Evolutionary conservation across 1,140 invertebrate genomes (phyloP), one percentile per base, ranked within the genome.

Genomic region (Laupala kohalensis): DNA sequence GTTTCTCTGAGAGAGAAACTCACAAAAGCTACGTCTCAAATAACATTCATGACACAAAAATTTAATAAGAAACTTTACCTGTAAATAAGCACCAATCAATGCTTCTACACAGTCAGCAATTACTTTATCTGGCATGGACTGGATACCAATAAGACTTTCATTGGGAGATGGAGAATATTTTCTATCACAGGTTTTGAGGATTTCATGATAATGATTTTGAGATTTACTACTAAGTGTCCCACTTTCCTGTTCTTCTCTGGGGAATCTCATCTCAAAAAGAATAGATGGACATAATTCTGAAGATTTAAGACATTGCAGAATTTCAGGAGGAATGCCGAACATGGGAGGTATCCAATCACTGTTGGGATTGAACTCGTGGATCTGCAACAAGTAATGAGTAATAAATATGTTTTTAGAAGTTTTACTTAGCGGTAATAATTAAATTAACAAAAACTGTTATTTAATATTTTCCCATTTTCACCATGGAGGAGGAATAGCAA

Each of bases 81-180:
- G 77, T 0, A 92, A 81, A 77, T 93, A 92, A 19, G 88, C 89
- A 0, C 94, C 94, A 28, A 95, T 85, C 0, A 97, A 78, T 0
- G 94, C 90, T 82, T 96, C 94, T 4, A 95, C 86, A 75, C 85
- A 87, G 81, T 96, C 94, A 1, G 94, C 89, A 3, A 95, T 81
- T 64, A 82, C 84, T 84, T 94, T 86, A 75, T 86, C 83, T 6
- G 81, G 78, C 3, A 91, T 77, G 25, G 81, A 75, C 75, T 86
- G 83, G 15, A 79, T 77, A 15, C 80, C 82, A 27, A 84, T 76
- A 76, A 80, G 84, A 69, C 78, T 76, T 53, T 82, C 80, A 75
- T 82, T 81, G 0, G 79, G 79, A 5, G 80, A 79, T 37, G 78
- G 77, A 4, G 69, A 9, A 62, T 78, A 76, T 29, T 71, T 73